These are phyloP conservation scores for Erythrolamprus reginae DNA, from an alignment of 2,113 vertebrate genomes.

Conservation along the genomic window DNA sequence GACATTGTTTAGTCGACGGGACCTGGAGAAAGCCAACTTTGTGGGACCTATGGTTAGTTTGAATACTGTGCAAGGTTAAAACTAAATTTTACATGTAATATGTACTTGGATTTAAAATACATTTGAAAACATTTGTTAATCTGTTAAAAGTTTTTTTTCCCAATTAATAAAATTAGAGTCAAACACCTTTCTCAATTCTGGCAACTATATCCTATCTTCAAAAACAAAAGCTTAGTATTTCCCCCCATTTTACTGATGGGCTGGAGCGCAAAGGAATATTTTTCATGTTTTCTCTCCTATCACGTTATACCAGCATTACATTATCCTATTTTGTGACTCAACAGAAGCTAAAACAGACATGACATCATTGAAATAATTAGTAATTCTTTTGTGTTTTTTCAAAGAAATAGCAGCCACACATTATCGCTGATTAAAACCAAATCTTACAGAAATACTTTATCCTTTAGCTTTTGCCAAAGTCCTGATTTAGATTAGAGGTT, in stretches of 20 bases:
- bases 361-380: not conserved
- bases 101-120: not conserved
- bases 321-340: too few species aligned
- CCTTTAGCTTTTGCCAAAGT: not conserved
- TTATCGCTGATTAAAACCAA: not conserved
- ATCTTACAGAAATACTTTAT: not conserved
- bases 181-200: not conserved
- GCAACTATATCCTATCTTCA: too few species aligned
- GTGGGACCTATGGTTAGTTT: too few species aligned
- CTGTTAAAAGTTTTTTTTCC: not conserved
- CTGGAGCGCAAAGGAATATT: not conserved
- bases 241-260: not conserved
- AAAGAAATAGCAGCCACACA: not conserved
- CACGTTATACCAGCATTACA: not conserved
- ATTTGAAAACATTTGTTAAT: not conserved
- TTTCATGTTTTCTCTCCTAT: not conserved
- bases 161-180: not conserved
- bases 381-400: not conserved
- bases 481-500: not conserved
- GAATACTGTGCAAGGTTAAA: not conserved
- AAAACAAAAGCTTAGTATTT: not conserved
- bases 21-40: too few species aligned
- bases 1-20: too few species aligned
- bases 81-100: not conserved
- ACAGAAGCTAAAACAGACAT: not conserved